Evolutionary conservation across 2,797 vertebrate species (phyloP), one percentile per base, ranked within the genome.

Genomic region (Nannoperca australis): DNA sequence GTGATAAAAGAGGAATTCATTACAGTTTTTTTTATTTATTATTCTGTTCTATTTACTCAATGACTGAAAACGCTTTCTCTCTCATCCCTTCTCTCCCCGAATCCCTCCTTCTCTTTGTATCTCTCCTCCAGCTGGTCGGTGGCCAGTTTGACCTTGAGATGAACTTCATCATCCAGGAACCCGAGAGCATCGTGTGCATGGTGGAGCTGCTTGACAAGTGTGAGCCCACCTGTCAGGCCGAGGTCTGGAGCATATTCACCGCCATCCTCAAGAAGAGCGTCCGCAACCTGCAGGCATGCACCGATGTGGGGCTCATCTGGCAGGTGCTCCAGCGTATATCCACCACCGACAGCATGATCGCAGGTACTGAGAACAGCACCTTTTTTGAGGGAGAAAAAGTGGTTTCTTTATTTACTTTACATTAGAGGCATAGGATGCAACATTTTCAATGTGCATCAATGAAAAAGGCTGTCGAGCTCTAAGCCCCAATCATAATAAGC

Each of bases 121-220:
- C 13, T 44, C 2, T 32, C 81, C 15, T 87, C 74, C 94, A 99
- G 98, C 92, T 99, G 65, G 98, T 99, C 0, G 98, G 98, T 0
- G 96, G 98, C 34, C 97, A 96, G 59, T 99, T 99, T 93, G 98
- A 99, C 94, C 94, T 99, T 89, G 98, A 99, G 93, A 98, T 99
- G 96, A 99, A 99, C 95, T 99, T 99, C 80, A 98, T 99, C 90
- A 99, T 99, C 88, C 98, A 99, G 94, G 98, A 99, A 89, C 94
- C 91, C 0, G 97, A 99, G 79, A 97, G 97, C 91, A 96, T 99
- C 27, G 92, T 94, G 70, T 99, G 97, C 90, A 99, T 99, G 98
- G 96, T 98, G 70, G 97, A 98, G 79, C 93, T 99, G 38, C 71
- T 99, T 93, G 97, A 99, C 85, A 97, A 97, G 79, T 99, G 98